Conservation (phyloP, 2,797 vertebrate species). For the Acipenser transmontanus region DNA sequence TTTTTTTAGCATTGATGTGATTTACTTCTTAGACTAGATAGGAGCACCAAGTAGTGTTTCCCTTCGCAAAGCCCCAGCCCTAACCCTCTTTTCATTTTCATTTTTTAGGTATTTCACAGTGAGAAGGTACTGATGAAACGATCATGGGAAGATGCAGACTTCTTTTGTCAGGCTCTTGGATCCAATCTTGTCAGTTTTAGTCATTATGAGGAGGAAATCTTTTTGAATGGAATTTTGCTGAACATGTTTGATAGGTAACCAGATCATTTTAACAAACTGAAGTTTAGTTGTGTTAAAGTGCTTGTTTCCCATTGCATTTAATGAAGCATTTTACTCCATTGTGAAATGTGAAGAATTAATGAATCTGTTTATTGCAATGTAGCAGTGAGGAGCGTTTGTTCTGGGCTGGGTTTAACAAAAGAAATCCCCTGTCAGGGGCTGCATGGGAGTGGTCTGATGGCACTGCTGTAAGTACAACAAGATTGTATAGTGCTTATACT, state of each 20-base stretch:
- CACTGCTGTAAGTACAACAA: conserved; percentile 66
- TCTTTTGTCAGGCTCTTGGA: conserved; percentile 83
- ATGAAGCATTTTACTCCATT: too few species aligned
- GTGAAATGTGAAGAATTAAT: too few species aligned
- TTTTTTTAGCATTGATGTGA: too few species aligned
- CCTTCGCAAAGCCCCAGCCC: neutral
- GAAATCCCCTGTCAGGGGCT: conserved; percentile 64
- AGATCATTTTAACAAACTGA: neutral
- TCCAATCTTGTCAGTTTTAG: conserved; percentile 85
- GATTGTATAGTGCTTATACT: neutral
- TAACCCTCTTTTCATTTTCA: conserved; percentile 15
- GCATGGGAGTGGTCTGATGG: conserved; percentile 87
- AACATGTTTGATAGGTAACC: conserved; percentile 84
- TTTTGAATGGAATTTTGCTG: conserved; percentile 74
- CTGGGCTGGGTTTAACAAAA: conserved; percentile 92
- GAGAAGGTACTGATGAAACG: conserved; percentile 89
- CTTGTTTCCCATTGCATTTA: too few species aligned
- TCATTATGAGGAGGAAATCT: conserved; percentile 78
- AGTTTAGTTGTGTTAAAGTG: too few species aligned
- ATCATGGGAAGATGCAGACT: conserved; percentile 86
- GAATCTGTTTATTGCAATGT: conserved; percentile 19
- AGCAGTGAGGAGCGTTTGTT: conserved; percentile 82
- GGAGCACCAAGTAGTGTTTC: neutral
- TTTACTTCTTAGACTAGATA: neutral
- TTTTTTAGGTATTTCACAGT: conserved; percentile 78